Base-by-base conservation (phyloP, 2,113 vertebrate species). In the Zeus faber region DNA sequence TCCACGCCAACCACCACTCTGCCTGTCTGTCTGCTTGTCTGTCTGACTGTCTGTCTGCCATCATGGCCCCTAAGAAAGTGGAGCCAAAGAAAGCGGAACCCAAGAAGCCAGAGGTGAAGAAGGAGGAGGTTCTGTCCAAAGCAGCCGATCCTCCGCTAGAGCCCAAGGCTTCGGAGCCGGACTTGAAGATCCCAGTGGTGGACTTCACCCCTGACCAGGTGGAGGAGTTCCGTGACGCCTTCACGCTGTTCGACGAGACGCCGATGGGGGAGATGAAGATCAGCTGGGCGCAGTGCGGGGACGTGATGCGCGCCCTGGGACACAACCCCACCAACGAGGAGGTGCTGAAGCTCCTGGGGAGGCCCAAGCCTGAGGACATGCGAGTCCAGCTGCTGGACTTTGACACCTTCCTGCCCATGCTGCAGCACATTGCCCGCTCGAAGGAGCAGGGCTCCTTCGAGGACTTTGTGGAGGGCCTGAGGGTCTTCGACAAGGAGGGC, bases 241-340 rank as follows among this genome's bases (percentile, higher is more conserved):
- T 99, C 57, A 89, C 93, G 0, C 81, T 99, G 50, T 99, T 99
- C 3, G 95, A 99, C 40, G 89, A 92, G 60, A 97, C 95, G 0
- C 88, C 94, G 0, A 16, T 74, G 0, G 94, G 95, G 1, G 91
- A 94, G 72, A 91, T 98, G 96, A 98, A 97, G 89, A 96, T 99
- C 80, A 87, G 80, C 17, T 96, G 85, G 0, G 82, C 85, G 0
- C 96, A 99, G 77, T 98, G 96, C 0, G 96, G 96, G 0, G 96
- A 99, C 0, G 92, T 99, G 20, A 88, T 99, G 20, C 83, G 96
- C 6, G 96, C 96, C 0, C 90, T 99, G 0, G 96, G 96, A 4
- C 95, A 99, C 88, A 99, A 99, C 80, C 96, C 96, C 13, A 98
- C 95, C 82, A 99, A 99, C 0, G 88, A 91, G 0, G 96, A 98